Percentiles rank a stretch among this genome's conserved stretches.
phyloP scores from a whole-genome alignment of 2,113 vertebrate genomes.

The Centropus unirufus region DNA sequence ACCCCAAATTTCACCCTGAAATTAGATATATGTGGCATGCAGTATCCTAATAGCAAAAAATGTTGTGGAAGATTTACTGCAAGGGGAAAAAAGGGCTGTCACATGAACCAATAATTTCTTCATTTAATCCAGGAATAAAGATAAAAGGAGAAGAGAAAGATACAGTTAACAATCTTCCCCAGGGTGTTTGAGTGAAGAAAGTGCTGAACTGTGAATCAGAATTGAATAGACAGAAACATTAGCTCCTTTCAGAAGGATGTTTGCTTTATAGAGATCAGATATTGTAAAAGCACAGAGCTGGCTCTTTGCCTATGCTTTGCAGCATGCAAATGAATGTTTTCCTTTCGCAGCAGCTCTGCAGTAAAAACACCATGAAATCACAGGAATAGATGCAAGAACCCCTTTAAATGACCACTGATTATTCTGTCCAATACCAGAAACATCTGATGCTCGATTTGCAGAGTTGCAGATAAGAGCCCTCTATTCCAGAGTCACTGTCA shows the following conservation, averaged over 20 bases:
- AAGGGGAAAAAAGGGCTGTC: background rate
- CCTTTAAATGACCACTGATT: background rate
- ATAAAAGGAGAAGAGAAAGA: conserved; percentile 43
- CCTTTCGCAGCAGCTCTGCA: conserved; percentile 20
- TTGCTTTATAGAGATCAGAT: conserved; percentile 61
- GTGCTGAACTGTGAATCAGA: conserved; percentile 55
- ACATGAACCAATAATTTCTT: conserved; percentile 22
- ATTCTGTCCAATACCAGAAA: background rate
- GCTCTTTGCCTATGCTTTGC: conserved; percentile 39
- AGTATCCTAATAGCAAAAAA: background rate
- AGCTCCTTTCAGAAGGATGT: conserved; percentile 51
- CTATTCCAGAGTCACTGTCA: background rate
- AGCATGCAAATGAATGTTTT: conserved; percentile 36
- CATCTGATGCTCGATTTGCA: fast-evolving
- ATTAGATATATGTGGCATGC: fast-evolving
- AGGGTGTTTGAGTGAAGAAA: conserved; percentile 41
- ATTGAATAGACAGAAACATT: conserved; percentile 58
- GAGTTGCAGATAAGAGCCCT: background rate
- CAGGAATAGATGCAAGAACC: background rate
- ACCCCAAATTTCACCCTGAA: background rate
- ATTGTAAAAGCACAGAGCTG: conserved; percentile 46
- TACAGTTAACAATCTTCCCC: conserved; percentile 19
- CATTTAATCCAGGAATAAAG: conserved; percentile 38
- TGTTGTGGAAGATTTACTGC: background rate
- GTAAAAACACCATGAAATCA: background rate